phyloP scores from a whole-genome alignment of 2,888 invertebrate species.

The Drosophila seclusa region DNA sequence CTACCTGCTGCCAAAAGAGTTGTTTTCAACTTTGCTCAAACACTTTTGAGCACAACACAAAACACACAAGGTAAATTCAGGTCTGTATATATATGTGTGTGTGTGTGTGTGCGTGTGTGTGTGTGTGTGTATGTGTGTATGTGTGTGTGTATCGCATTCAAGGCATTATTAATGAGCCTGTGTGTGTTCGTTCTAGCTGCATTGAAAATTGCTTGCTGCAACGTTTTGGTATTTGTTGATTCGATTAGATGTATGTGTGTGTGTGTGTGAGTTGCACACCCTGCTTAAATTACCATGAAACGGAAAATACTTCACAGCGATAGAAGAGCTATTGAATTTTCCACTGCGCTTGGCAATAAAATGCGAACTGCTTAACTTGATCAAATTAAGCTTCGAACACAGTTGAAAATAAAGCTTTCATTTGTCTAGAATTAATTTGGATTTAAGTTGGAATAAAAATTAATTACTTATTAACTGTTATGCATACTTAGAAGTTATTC shows the following conservation, averaged over 20 bases:
- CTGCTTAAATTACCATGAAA: constrained; percentile 5
- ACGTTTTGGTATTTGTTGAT: constrained; percentile 40
- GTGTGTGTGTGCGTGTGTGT: constrained; percentile 4
- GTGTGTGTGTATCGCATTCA: constrained; percentile 28
- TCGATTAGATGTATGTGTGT: constrained; percentile 33
- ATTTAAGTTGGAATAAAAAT: neutral
- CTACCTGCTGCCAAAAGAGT: constrained; percentile 21
- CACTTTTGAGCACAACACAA: constrained; percentile 22
- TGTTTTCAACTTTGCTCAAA: constrained; percentile 16
- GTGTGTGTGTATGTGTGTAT: neutral
- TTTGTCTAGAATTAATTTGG: neutral
- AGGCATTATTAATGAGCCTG: constrained; percentile 48
- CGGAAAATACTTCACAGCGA: neutral
- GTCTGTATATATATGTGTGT: neutral
- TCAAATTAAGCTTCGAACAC: neutral
- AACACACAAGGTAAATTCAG: neutral
- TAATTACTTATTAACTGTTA: accelerated
- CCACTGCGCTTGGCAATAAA: neutral
- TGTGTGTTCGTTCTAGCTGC: neutral
- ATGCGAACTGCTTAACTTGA: neutral
- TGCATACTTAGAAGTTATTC: neutral
- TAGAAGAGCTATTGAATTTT: constrained; percentile 11
- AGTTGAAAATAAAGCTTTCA: neutral
- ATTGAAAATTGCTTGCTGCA: constrained; percentile 19
- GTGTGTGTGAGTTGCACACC: neutral